phyloP scores from a whole-genome alignment of 1,140 invertebrate genomes.

The Leptinotarsa undecemlineata region DNA sequence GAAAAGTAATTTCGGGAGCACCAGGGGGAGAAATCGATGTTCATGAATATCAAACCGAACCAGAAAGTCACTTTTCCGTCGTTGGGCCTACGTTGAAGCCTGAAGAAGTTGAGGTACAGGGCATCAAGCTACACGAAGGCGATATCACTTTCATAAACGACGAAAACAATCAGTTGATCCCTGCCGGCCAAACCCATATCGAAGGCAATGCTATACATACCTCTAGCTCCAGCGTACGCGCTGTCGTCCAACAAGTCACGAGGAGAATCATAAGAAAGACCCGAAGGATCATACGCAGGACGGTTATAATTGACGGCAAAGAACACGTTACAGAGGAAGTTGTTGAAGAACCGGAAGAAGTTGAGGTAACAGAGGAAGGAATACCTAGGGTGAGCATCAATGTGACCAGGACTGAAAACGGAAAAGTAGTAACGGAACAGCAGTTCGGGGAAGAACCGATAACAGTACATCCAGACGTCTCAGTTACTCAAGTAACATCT shows the following conservation, averaged over 20 bases:
- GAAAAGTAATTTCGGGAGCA: conserved; percentile 64
- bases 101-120: conserved; percentile 60
- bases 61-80: conserved; percentile 59
- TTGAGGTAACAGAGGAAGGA: conserved; percentile 76
- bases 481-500: conserved; percentile 39
- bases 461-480: conserved; percentile 31
- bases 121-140: conserved; percentile 60
- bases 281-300: conserved; percentile 71
- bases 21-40: conserved; percentile 65
- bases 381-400: conserved; percentile 75
- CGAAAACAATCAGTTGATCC: conserved; percentile 54
- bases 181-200: conserved; percentile 35
- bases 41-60: conserved; percentile 67
- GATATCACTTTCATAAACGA: conserved; percentile 53
- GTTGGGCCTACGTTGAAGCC: conserved; percentile 59
- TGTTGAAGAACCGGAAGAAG: conserved; percentile 79
- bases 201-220: conserved; percentile 56
- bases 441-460: conserved; percentile 50
- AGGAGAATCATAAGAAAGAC: conserved; percentile 74
- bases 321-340: conserved; percentile 81
- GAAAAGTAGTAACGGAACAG: conserved; percentile 57
- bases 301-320: conserved; percentile 80
- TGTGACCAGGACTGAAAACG: conserved; percentile 64
- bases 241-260: conserved; percentile 79
- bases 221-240: conserved; percentile 67